phyloP scores from a whole-genome alignment of 2,113 vertebrate species.

The Colinus virginianus region DNA sequence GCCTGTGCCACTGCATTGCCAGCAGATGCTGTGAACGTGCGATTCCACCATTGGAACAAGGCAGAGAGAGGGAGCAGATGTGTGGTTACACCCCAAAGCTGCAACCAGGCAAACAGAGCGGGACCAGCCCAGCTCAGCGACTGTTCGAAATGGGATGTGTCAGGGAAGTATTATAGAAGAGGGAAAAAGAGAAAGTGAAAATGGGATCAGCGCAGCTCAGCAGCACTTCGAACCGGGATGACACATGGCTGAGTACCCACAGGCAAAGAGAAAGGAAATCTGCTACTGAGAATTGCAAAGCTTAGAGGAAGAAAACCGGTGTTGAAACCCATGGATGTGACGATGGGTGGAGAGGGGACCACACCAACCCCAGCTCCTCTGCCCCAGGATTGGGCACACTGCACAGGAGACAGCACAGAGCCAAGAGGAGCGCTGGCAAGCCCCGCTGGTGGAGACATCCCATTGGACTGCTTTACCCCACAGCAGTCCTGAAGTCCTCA shows the following conservation, averaged over 20 bases:
- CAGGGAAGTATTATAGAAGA: too few relatives aligned
- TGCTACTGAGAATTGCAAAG: neutral
- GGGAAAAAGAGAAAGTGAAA: too few relatives aligned
- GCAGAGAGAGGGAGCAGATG: neutral
- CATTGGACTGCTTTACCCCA: too few relatives aligned
- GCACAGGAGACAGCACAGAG: neutral
- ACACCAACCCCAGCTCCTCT: too few relatives aligned
- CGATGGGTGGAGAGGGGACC: accelerated
- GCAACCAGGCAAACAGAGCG: neutral
- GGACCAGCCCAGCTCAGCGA: too few relatives aligned
- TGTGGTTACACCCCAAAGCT: neutral
- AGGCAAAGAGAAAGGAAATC: neutral
- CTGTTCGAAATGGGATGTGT: neutral
- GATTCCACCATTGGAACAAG: neutral
- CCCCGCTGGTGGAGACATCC: neutral
- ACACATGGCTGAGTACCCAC: neutral
- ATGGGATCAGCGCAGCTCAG: too few relatives aligned
- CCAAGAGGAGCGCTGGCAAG: neutral
- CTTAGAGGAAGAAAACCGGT: accelerated
- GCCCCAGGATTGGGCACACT: neutral
- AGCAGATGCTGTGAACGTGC: too few relatives aligned
- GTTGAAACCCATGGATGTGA: neutral
- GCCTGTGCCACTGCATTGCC: too few relatives aligned
- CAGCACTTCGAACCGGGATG: neutral
- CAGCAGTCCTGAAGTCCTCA: neutral